A percentile compares a stretch with the other conserved stretches of the same genome.
These are phyloP conservation scores for Mormyrops boulengeri DNA, from an alignment of 2,797 vertebrate genomes.

Conservation along the genomic window DNA sequence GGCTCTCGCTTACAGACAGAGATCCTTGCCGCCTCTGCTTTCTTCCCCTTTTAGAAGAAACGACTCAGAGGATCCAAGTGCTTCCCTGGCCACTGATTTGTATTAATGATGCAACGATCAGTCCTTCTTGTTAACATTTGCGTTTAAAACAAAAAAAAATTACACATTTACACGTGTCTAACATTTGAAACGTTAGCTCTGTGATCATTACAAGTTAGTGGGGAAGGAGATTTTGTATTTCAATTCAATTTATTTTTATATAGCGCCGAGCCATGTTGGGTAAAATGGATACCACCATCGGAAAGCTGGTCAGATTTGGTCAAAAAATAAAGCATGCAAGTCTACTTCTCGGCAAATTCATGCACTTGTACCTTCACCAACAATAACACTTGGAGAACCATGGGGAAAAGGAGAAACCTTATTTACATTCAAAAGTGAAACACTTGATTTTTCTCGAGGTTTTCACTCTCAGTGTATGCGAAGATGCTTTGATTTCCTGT, in stretches of 20 bases:
- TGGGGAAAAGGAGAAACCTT: too few relatives aligned
- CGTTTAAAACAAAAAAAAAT: not conserved
- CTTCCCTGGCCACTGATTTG: not conserved
- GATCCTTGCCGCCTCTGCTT: not conserved
- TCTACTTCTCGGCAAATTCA: not conserved
- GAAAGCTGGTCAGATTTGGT: not conserved
- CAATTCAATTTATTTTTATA: not conserved
- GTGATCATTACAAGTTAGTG: not conserved
- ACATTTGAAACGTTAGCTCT: not conserved
- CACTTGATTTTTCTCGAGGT: not conserved
- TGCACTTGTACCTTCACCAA: not conserved
- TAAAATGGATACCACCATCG: not conserved
- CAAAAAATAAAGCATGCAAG: not conserved
- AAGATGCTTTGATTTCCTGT: not conserved
- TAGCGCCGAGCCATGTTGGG: not conserved
- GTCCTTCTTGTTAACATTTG: not conserved
- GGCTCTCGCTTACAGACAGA: not conserved
- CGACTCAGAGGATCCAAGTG: not conserved
- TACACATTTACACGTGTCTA: not conserved
- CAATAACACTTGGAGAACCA: not conserved
- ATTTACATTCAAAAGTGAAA: not conserved
- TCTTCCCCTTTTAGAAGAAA: not conserved
- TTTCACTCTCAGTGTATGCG: not conserved
- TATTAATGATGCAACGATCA: not conserved
- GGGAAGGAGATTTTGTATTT: not conserved